Conservation (phyloP, 23 tunicate species). For the Halocynthia roretzi region DNA sequence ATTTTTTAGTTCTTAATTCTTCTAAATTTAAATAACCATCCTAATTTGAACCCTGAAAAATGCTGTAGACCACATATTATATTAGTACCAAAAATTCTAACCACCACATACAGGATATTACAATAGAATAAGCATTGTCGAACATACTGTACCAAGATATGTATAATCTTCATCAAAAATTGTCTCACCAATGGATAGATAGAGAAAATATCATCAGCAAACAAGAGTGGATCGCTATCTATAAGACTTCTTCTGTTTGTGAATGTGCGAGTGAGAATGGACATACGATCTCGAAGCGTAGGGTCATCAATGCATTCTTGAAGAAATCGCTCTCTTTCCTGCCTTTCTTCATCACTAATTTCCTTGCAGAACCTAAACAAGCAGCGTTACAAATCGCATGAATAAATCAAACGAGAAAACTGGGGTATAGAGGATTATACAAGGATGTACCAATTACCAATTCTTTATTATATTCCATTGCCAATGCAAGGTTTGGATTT, state of each 20-base stretch:
- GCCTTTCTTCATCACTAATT: slow-evolving; percentile 63
- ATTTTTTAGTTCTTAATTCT: too few species aligned
- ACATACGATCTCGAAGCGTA: slow-evolving; percentile 73
- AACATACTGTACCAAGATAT: background rate
- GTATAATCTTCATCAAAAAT: background rate
- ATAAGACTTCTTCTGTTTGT: slow-evolving; percentile 58
- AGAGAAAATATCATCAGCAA: slow-evolving; percentile 80
- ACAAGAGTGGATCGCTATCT: slow-evolving; percentile 67
- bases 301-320: slow-evolving; percentile 79
- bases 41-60: too few species aligned
- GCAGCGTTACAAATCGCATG: background rate
- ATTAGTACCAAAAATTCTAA: background rate
- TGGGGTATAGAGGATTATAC: too few species aligned
- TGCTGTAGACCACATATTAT: background rate
- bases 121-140: background rate
- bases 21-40: too few species aligned
- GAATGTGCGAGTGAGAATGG: slow-evolving; percentile 88
- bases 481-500: too few species aligned
- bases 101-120: background rate
- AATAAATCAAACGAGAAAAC: background rate
- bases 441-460: too few species aligned
- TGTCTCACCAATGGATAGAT: slow-evolving; percentile 64
- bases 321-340: slow-evolving; percentile 75
- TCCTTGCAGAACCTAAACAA: slow-evolving; percentile 63
- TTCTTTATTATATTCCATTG: too few species aligned